phyloP scores from a whole-genome alignment of 2,797 vertebrate genomes.

The Cyprinella venusta region DNA sequence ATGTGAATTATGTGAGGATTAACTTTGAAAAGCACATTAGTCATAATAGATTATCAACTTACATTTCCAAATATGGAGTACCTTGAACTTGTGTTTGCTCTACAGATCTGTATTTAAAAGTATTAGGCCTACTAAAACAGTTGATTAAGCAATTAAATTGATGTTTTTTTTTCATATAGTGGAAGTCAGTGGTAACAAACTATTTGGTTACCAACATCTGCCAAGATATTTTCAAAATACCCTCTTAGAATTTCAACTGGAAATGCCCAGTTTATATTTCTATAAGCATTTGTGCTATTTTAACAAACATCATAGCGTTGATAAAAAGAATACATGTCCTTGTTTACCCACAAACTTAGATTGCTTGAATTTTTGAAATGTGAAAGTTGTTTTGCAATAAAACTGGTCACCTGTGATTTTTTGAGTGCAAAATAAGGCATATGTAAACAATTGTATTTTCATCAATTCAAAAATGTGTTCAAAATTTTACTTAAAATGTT shows the following conservation, averaged over 20 bases:
- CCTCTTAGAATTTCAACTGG: background rate
- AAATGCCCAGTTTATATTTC: background rate
- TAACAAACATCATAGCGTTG: background rate
- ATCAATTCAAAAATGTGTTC: slow-evolving; percentile 5
- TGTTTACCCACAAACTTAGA: background rate
- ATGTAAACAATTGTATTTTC: background rate
- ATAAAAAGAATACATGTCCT: background rate
- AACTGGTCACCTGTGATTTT: background rate
- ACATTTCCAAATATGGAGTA: slow-evolving; percentile 13
- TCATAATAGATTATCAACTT: slow-evolving; percentile 50
- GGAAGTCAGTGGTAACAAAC: background rate
- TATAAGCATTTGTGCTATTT: background rate
- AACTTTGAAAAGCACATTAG: slow-evolving; percentile 54
- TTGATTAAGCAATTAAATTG: background rate
- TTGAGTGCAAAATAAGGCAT: background rate
- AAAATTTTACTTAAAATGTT: slow-evolving; percentile 63
- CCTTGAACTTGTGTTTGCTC: slow-evolving; percentile 22
- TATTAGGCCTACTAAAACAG: background rate
- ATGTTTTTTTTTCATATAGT: background rate
- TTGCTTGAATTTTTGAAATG: slow-evolving; percentile 11
- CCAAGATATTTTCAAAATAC: background rate
- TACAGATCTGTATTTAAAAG: background rate
- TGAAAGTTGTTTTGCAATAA: background rate
- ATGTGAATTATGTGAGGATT: slow-evolving; percentile 50
- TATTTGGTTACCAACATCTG: background rate